These are phyloP conservation scores for Pogonognathellus flavescens DNA, from an alignment of 1,140 invertebrate genomes.

Conservation along the genomic window DNA sequence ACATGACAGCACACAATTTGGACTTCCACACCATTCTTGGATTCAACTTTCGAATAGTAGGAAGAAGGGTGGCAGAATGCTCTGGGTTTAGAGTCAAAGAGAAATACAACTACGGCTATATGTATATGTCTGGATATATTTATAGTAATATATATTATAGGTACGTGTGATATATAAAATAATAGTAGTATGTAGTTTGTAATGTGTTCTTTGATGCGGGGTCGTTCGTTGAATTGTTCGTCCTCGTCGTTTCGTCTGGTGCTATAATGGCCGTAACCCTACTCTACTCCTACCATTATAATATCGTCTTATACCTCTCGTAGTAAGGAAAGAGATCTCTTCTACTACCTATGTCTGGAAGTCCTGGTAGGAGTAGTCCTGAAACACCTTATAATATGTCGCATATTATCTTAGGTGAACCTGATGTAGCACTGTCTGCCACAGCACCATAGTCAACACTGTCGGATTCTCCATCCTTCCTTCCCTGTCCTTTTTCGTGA, in stretches of 20 bases:
- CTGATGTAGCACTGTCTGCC: constrained; percentile 7
- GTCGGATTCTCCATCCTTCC: constrained; percentile 26
- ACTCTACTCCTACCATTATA: neutral
- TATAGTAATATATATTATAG: constrained; percentile 1
- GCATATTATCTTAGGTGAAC: constrained; percentile 6
- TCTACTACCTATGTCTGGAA: constrained; percentile 20
- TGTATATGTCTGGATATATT: neutral
- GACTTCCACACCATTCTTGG: too few relatives aligned
- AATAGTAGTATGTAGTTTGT: too few relatives aligned
- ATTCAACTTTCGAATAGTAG: too few relatives aligned
- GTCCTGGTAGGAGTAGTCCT: neutral
- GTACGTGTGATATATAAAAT: neutral
- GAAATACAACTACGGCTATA: neutral
- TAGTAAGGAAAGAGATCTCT: neutral
- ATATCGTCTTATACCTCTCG: neutral
- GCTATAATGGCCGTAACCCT: neutral
- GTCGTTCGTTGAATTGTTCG: constrained; percentile 41
- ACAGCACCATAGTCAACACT: constrained; percentile 1
- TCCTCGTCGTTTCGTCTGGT: constrained; percentile 40
- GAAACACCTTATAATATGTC: constrained; percentile 19
- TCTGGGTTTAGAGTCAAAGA: neutral
- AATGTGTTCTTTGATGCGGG: constrained; percentile 3
- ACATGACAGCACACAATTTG: constrained; percentile 20
- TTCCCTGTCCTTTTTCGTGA: constrained; percentile 23
- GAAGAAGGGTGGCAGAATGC: too few relatives aligned